A percentile compares a stretch with the other conserved stretches of the same genome.
Conservation (phyloP, 2,113 vertebrate genomes). For the Pavo muticus region DNA sequence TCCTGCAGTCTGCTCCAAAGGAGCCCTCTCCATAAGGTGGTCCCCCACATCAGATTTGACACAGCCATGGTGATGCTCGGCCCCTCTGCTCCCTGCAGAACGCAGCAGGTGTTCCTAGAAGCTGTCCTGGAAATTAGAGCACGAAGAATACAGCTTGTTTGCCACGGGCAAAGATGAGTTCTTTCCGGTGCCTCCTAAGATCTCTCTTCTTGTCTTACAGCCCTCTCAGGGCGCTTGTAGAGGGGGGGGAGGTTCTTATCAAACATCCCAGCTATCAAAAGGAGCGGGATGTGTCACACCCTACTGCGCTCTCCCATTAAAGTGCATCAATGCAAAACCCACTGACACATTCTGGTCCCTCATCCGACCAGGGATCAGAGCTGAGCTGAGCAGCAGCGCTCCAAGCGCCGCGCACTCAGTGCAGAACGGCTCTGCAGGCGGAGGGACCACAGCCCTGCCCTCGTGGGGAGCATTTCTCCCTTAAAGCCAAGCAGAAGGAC, state of each 20-base stretch:
- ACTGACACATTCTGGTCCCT: neutral
- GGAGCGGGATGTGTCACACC: neutral
- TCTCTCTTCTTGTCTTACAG: neutral
- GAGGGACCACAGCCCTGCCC: neutral
- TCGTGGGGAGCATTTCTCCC: neutral
- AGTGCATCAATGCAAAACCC: no score
- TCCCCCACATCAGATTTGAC: rapidly evolving
- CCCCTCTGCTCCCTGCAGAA: rapidly evolving
- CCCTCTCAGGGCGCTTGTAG: neutral
- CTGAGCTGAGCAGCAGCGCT: neutral
- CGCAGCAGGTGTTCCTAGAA: neutral
- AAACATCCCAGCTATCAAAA: neutral
- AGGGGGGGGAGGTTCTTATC: neutral
- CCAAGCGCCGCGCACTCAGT: neutral
- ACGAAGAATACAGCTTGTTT: neutral
- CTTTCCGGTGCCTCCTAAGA: neutral
- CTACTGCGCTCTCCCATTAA: neutral
- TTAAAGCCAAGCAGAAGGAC: neutral
- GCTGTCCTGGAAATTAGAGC: neutral
- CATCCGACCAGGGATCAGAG: neutral
- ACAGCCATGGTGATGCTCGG: neutral
- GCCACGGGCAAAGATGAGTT: neutral
- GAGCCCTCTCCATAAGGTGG: neutral
- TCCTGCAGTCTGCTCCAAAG: neutral
- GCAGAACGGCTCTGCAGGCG: neutral